Evolutionary conservation across 1,140 invertebrate genomes (phyloP), one percentile per base, ranked within the genome.

Genomic region (Drosophila eugracilis): DNA sequence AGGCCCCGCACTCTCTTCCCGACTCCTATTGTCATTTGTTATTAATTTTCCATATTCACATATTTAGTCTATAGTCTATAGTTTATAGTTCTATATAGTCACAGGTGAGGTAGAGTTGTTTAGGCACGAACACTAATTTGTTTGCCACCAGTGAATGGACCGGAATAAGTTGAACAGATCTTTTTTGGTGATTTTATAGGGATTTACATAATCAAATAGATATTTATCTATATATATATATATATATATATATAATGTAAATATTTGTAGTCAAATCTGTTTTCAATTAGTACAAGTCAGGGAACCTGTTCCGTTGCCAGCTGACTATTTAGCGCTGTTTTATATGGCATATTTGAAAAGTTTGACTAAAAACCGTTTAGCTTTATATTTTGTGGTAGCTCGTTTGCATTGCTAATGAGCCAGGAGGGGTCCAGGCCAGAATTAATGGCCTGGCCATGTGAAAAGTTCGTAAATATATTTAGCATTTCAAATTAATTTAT

Each of bases 371-470:
- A 74, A 62, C 72, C 55, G 47, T 44, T 63, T 55, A 36, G 14
- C 24, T 49, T 55, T n/a, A n/a, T n/a, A 55, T 45, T 6, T 24
- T 50, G 41, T 65, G 24, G 47, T 41, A 53, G 62, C 59, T 75
- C 39, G 60, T 75, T 75, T 75, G 72, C 72, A 75, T 75, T 75
- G 72, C 72, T 75, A 75, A 75, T 75, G 47, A 75, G 52, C 17
- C 28, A 5, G 5, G 10, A 26, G 49, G 41, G 55, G 21, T 47
- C 44, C 44, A 44, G 44, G 14, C 44, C 44, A 48, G 67, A 42
- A 59, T 60, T 60, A 34, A 42, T 70, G 22, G 44, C 52, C 52
- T 32, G 47, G n/a, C 34, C 69, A 75, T 57, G 72, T 74, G 59
- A 75, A 75, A 75, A 74, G 70, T 72, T 72, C 50, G 66, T 72